A percentile compares a stretch with the other conserved stretches of the same genome.
Evolutionary conservation across 1,140 invertebrate species (phyloP).

Genomic region (Phthorimaea operculella): DNA sequence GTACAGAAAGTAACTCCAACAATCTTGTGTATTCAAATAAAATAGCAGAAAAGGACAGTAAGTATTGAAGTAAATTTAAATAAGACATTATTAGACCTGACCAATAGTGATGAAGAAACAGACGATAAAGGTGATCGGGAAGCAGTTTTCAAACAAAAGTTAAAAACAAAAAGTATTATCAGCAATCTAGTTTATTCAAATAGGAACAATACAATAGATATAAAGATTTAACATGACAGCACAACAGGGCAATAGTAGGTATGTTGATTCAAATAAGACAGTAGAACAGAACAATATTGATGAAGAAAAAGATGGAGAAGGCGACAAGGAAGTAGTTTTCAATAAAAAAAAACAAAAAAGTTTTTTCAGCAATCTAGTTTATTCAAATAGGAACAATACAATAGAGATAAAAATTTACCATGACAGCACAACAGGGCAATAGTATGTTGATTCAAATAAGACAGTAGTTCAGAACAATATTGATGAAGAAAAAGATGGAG

Average conservation of each 20-base stretch:
- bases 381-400: no score
- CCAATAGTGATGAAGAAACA: constrained; percentile 47
- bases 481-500: constrained; percentile 44
- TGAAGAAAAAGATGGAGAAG: constrained; percentile 44
- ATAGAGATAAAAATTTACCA: no score
- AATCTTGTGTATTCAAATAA: no score
- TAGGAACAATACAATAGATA: no score
- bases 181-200: no score
- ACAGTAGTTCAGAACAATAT: constrained; percentile 47
- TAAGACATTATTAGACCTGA: constrained; percentile 47
- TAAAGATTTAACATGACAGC: no score
- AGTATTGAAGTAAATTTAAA: constrained; percentile 49
- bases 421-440: constrained; percentile 46
- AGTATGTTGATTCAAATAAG: constrained; percentile 48
- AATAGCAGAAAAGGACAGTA: constrained; percentile 46
- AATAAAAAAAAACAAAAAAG: no score
- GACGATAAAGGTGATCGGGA: constrained; percentile 45
- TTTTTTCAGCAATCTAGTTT: no score
- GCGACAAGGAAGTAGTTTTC: constrained; percentile 48
- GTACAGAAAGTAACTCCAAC: no score
- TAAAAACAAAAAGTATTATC: no score
- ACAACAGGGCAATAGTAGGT: no score
- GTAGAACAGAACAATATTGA: constrained; percentile 48
- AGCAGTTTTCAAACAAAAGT: constrained; percentile 46
- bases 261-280: constrained; percentile 35